Percentiles rank a stretch among this genome's conserved stretches.
Evolutionary conservation across 2,797 vertebrate species (phyloP).

Genomic region (Sebastes taczanowskii): DNA sequence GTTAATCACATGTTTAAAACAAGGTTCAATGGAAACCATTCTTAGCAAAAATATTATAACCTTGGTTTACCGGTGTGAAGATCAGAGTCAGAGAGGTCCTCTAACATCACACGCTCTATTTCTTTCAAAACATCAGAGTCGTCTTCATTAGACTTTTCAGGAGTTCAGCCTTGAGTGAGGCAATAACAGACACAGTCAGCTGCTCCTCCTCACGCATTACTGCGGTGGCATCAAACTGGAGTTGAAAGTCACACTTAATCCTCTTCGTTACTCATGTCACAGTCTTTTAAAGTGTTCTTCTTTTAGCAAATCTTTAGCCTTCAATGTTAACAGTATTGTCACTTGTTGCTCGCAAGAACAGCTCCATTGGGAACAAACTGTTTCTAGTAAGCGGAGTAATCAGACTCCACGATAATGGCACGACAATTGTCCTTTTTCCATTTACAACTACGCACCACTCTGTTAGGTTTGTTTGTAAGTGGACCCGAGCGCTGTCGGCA

Average conservation of each 20-base stretch:
- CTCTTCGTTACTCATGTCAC: constrained; percentile 5
- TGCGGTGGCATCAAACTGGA: constrained; percentile 21
- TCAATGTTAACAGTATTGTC: not conserved
- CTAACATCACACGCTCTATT: constrained; percentile 17
- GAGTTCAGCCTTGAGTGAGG: constrained; percentile 23
- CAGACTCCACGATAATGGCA: not conserved
- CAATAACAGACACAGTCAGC: constrained; percentile 26
- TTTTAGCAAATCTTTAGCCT: not conserved
- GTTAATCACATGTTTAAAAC: no score
- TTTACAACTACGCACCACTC: not conserved
- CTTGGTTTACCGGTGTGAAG: constrained; percentile 20
- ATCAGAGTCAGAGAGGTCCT: constrained; percentile 43
- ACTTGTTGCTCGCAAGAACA: not conserved
- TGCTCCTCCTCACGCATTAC: constrained; percentile 30
- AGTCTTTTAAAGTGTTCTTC: not conserved
- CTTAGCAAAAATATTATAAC: constrained; percentile 17
- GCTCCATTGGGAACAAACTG: not conserved
- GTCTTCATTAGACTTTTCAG: constrained; percentile 46
- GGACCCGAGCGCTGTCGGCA: not conserved
- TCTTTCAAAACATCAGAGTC: constrained; percentile 30
- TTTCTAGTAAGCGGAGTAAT: not conserved
- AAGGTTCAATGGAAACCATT: constrained; percentile 1
- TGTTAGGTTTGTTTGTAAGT: not conserved
- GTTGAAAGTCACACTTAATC: constrained; percentile 36
- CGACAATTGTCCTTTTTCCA: not conserved